Percentiles rank a stretch among this genome's conserved stretches.
phyloP scores from a whole-genome alignment of 2,113 vertebrate species.

The Noctilio leporinus region DNA sequence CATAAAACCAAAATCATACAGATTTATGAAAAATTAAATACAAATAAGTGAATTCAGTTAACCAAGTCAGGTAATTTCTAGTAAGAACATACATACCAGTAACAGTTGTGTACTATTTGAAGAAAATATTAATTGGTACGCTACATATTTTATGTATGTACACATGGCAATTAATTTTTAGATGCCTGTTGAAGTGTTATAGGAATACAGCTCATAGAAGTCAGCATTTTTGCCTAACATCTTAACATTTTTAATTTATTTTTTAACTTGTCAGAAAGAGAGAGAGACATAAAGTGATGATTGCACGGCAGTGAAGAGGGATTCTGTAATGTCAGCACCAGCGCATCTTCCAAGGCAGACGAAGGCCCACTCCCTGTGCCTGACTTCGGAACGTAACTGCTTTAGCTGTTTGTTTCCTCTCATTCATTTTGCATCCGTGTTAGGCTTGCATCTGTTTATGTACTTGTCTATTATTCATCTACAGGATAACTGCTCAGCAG shows the following conservation, averaged over 20 bases:
- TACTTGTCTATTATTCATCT: constrained; percentile 72
- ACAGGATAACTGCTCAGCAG: constrained; percentile 60
- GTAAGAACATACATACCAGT: background rate
- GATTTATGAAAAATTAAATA: background rate
- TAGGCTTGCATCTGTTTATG: constrained; percentile 67
- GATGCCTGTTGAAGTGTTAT: background rate
- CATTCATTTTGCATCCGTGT: constrained; percentile 61
- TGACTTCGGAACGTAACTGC: constrained; percentile 50
- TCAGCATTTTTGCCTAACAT: background rate
- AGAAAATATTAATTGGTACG: background rate
- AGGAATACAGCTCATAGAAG: background rate
- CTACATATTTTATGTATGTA: background rate
- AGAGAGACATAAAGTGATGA: constrained; percentile 3
- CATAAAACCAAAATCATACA: background rate
- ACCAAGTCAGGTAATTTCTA: background rate
- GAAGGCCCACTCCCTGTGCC: constrained; percentile 39
- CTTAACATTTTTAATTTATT: background rate
- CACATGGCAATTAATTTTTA: background rate
- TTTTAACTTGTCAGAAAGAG: background rate
- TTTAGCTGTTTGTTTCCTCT: constrained; percentile 42
- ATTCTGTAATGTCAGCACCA: constrained; percentile 29
- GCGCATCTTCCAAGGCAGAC: constrained; percentile 35
- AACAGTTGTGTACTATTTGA: background rate
- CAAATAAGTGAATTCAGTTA: background rate
- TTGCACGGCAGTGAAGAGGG: background rate